Evolutionary conservation across 1,140 invertebrate species (phyloP), one percentile per base, ranked within the genome.

Genomic region (Grapholita molesta): DNA sequence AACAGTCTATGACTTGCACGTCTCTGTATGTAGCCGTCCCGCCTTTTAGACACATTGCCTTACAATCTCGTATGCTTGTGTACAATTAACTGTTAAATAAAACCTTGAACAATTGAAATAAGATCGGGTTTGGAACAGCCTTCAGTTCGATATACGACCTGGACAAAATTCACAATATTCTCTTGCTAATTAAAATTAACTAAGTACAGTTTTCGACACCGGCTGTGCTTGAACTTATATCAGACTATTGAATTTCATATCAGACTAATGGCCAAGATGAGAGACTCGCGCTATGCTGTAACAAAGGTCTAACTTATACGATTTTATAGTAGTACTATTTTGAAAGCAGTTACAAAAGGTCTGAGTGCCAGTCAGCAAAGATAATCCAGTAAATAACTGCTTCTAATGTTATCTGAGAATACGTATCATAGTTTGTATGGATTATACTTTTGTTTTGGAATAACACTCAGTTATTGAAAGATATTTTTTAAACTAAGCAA

Each of bases 201-300:
- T 48, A 48, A 48, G 42, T 9, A 48, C 42, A 18, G 42, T 48
- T 48, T 38, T 48, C 42, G 42, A 18, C 42, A n/a, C 42, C 7
- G 15, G 42, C 18, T 48, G 42, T 2, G 42, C 42, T 21, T 48
- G 15, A 48, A 48, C 15, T 48, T 18, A 1, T 21, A 18, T 48
- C 42, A 48, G 6, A 48, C 42, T 48, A 48, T 21, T 48, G 42
- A n/a, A n/a, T n/a, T n/a, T n/a, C 42, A 1, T 21, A 18, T 48
- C 42, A 48, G 6, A 48, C 42, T 48, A 48, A 48, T 48, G 42
- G 18, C 42, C 42, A 21, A 48, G 42, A 48, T 21, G 9, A 8
- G 9, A 8, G 2, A 8, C 18, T 48, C 72, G 70, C 64, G 67
- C 68, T 73, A 73, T 75, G 68, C 70, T 64, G 23, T 38, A 25